Base-by-base conservation (phyloP, 2,797 vertebrate species). In the Bryconaethiops microstoma region DNA sequence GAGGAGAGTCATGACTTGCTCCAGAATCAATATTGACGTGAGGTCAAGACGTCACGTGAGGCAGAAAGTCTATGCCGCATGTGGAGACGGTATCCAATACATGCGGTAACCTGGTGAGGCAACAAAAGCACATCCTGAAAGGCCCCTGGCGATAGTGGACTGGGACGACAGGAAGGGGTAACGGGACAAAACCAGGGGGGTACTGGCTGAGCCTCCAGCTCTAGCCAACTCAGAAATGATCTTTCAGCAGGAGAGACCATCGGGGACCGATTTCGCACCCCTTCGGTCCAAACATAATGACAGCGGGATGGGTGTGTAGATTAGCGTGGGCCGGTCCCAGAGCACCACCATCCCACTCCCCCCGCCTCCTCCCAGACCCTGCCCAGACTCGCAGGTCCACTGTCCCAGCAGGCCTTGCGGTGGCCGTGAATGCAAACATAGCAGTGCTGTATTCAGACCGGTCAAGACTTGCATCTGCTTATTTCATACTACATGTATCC, bases 341-440 rank as follows among this genome's bases (percentile, higher is more conserved):
- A 59, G 89, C 81, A 84, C 86, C 84, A 76, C 85, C 86, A 72
- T 78, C 63, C 89, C 90, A 90, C 92, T 14, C 60, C 60, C 9
- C 84, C 87, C 73, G 77, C 65, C 88, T 89, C 90, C 91, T 92
- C 91, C 84, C 73, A 92, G 90, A 90, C 92, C 90, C 84, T 92
- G 92, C 92, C 92, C 92, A 90, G 91, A 92, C 92, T 91, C 91
- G 90, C 92, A 91, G 90, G 91, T 93, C 92, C 90, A 88, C 92
- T 94, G 59, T 95, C 94, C 95, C 94, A 90, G 90, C 90, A 94
- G 95, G 92, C 92, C 89, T 94, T 91, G 87, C 91, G 91, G 87
- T 90, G 91, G 71, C 16, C 90, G 91, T 92, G 91, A 86, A 89
- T 91, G 39, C 65, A 68, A 68, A 68, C 65, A 68, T 45, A 68